Base-by-base conservation (phyloP, 2,888 invertebrate species). In the Globia sparganii region DNA sequence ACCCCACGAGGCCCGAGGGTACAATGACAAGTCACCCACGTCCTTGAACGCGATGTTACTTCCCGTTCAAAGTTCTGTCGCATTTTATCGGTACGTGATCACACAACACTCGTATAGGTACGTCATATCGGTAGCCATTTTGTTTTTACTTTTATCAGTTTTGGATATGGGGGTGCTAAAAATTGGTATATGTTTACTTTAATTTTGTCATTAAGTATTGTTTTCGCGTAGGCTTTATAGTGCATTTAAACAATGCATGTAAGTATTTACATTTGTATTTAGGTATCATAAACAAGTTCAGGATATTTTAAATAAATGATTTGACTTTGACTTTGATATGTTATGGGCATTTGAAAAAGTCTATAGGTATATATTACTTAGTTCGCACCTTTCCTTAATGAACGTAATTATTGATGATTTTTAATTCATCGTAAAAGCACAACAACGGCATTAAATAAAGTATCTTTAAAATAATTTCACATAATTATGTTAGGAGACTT, bases 31-130 rank as follows among this genome's bases (percentile, higher is more conserved):
- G 86, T 58, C 61, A 49, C 15, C 34, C 40, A 43, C 31, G 73
- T 79, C 75, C 87, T 87, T 87, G 72, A 72, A 75, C 64, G 34
- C 18, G 18, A 69, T 72, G 74, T 74, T 40, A 53, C 64, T 72
- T 74, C 46, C 59, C 65, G 66, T 72, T 69, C 43, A 86, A 83
- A 86, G 53, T 84, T 84, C 61, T 70, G 66, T 75, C 85, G 56
- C 72, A 67, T 75, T 84, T 75, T 69, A 75, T 84, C 69, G 66
- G 74, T 21, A 70, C 80, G 74, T 79, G 85, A 79, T 84, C 87
- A 87, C 75, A 84, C 72, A 86, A 72, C 64, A 69, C 74, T 79
- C 83, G 71, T 65, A 62, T 21, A 62, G 72, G 70, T 58, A 62
- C 75, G 70, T 58, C 31, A 53, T 83, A 79, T 70, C 28, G 67